A percentile compares a stretch with the other conserved stretches of the same genome.
Evolutionary conservation across 2,113 vertebrate species (phyloP).

Genomic region (Strix uralensis): DNA sequence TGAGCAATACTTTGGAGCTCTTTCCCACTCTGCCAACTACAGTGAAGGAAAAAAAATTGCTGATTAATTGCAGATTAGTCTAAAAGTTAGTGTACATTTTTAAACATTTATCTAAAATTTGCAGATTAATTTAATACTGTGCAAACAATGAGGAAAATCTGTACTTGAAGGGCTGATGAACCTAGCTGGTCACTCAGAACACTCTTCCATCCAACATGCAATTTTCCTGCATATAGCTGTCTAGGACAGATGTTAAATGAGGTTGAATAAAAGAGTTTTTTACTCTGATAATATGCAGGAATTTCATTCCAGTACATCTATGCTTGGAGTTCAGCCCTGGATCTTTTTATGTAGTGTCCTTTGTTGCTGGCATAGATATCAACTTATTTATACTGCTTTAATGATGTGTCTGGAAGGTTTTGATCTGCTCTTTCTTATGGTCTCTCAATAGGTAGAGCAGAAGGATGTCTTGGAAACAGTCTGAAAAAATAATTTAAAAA

Average conservation of each 20-base stretch:
- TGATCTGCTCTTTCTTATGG: not conserved
- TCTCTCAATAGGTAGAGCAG: not conserved
- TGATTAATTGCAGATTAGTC: not conserved
- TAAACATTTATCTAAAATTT: not conserved
- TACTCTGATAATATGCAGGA: not conserved
- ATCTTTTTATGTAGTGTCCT: not conserved
- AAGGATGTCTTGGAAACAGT: not conserved
- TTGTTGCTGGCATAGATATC: not conserved
- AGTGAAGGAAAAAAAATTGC: not conserved
- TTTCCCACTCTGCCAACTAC: not conserved
- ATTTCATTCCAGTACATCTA: not conserved
- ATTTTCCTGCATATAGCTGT: not conserved
- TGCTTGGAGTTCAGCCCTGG: not conserved
- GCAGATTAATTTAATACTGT: not conserved
- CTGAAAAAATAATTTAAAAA: not conserved
- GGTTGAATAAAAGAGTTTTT: not conserved
- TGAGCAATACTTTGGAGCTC: not conserved
- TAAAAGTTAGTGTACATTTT: not conserved
- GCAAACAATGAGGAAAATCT: not conserved
- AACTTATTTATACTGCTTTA: not conserved
- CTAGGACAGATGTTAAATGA: not conserved
- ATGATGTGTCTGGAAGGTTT: not conserved
- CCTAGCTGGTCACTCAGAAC: not conserved
- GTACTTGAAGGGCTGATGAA: not conserved
- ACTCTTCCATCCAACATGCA: not conserved